Conservation (phyloP, 2,113 vertebrate genomes). For the Calypte anna region DNA sequence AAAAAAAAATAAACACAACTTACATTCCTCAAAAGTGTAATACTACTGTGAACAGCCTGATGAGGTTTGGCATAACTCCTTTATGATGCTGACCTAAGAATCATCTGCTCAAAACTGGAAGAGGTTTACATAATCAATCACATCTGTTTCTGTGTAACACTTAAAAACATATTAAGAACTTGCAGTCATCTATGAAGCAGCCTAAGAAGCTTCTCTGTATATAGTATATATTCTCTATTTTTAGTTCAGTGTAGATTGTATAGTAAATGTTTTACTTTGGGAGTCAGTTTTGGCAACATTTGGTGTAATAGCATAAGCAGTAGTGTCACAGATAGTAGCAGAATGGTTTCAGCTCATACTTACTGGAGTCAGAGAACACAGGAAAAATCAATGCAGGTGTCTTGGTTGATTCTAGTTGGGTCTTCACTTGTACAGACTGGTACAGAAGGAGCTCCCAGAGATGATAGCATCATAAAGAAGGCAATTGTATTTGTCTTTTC, state of each 20-base stretch:
- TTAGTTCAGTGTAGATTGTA: neutral
- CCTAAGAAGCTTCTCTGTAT: neutral
- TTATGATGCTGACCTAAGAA: neutral
- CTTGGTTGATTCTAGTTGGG: neutral
- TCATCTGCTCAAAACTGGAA: neutral
- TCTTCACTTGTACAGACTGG: neutral
- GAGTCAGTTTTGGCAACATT: neutral
- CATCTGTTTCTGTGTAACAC: neutral
- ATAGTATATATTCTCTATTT: no score
- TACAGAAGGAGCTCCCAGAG: neutral
- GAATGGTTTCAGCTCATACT: neutral
- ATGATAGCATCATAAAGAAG: neutral
- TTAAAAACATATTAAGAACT: neutral
- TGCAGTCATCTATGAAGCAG: neutral
- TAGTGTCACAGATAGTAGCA: neutral
- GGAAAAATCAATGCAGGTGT: neutral
- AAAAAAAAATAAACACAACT: neutral
- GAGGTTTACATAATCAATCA: neutral
- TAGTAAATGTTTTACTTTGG: neutral
- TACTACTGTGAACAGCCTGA: neutral
- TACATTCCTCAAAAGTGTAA: neutral
- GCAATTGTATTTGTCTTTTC: neutral
- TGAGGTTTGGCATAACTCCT: neutral
- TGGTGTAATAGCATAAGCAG: neutral
- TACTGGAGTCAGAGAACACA: fast-evolving